Evolutionary conservation across 2,113 vertebrate species (phyloP).

Genomic region (Bothrops jararaca): DNA sequence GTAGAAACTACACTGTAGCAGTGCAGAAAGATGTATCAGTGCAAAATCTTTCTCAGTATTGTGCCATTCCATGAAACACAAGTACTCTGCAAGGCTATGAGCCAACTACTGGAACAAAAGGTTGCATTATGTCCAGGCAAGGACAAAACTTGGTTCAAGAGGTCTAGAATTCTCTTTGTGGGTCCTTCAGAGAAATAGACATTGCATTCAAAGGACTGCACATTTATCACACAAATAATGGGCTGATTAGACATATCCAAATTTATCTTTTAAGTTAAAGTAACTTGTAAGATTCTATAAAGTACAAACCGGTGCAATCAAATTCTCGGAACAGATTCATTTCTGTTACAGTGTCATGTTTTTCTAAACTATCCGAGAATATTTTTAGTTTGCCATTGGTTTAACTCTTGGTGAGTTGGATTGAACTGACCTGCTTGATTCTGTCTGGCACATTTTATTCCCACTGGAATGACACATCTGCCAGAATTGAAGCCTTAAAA

Average conservation of each 20-base stretch:
- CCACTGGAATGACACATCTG: background rate
- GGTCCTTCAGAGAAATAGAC: background rate
- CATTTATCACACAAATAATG: background rate
- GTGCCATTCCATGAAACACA: no score
- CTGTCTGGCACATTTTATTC: background rate
- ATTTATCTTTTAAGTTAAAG: background rate
- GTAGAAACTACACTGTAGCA: background rate
- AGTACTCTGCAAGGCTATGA: accelerated
- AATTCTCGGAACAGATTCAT: background rate
- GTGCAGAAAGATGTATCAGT: background rate
- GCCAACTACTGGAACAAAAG: accelerated
- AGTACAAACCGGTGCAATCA: background rate
- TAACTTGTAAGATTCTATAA: background rate
- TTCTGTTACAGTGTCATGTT: background rate
- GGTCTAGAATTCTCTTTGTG: background rate
- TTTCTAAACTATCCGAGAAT: background rate
- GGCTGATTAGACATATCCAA: background rate
- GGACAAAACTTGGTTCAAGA: background rate
- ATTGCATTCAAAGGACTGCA: background rate
- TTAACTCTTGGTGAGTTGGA: background rate
- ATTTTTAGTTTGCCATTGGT: background rate
- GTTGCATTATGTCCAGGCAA: background rate
- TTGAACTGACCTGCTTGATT: background rate
- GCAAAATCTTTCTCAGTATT: background rate
- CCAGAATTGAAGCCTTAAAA: background rate